Base-by-base conservation (phyloP, 2,797 vertebrate genomes). In the Pygocentrus nattereri region DNA sequence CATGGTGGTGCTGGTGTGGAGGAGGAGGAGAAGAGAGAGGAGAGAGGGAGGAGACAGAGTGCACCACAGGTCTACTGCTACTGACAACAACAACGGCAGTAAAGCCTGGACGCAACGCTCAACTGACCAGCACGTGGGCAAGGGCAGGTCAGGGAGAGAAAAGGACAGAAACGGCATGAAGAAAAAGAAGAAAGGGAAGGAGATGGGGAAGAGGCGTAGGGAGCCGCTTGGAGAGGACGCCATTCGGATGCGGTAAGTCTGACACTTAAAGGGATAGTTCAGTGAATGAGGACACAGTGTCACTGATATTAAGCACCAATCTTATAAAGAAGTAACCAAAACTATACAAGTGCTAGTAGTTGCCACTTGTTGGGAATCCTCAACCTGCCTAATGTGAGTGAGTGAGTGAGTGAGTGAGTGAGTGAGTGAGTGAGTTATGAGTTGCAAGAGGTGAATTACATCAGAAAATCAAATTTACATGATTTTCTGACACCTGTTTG, bases 221-320 rank as follows among this genome's bases (percentile, higher is more conserved):
- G 96, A 97, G 18, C 97, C 97, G 0, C 90, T 97, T n/a, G 97
- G 96, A 6, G 95, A 98, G 90, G 97, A 98, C 5, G 94, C 95
- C 78, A 95, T 97, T 0, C 87, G 95, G 11, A 95, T 97, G 90
- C 90, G 95, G 97, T 97, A 88, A 95, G 95, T 81, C 47, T 7
- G 52, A 67, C 16, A 8, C 52, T 58, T 23, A 12, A 25, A 58
- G 19, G 1, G 12, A 44, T 10, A 44, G 41, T 12, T 11, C 41
- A 44, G 41, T 10, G 10, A 44, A 11, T 12, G 2, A 44, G 41
- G 11, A 10, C 41, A 44, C 8, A 38, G 30, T 30, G 30, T 30
- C 30, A 30, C 30, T 30, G 30, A 30, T 30, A 30, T 3, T 30
- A 3, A 38, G 38, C 38, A 38, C 2, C 6, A 3, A n/a, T n/a